Evolutionary conservation across 2,113 vertebrate genomes (phyloP), one percentile per base, ranked within the genome.

Genomic region (Sceloporus undulatus): DNA sequence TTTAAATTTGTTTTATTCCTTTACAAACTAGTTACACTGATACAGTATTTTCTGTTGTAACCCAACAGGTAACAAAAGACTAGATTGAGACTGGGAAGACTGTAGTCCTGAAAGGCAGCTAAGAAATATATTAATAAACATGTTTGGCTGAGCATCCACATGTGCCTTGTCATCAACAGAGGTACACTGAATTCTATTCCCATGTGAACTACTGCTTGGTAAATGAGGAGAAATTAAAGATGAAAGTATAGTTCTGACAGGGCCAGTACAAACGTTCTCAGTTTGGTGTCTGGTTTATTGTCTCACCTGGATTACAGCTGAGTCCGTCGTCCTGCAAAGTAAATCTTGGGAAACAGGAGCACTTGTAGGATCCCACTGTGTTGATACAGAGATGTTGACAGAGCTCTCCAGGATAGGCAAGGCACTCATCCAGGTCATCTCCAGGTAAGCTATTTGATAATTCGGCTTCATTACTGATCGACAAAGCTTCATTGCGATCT

Each of bases 341-440:
- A 94, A 98, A 98, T 75, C 98, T 97, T 0, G 96, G 98, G 87
- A 97, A 97, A 85, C 98, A 99, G 1, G 95, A 96, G 29, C 98
- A 99, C 92, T 80, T 96, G 93, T 98, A 98, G 18, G 98, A 98
- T 79, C 97, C 97, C 91, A 96, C 96, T 0, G 97, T 98, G 92
- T 98, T 98, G 95, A 97, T 95, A 91, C 98, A 99, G 0, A 97
- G 87, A 27, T 97, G 97, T 92, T 97, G 97, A 54, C 97, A 97
- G 89, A 98, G 96, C 75, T 97, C 97, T 19, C 96, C 97, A 0
- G 92, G 95, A 0, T 98, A 96, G 13, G 97, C 88, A 77, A 97
- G 95, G 59, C 98, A 99, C 94, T 97, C 97, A 1, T 98, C 98
- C 91, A 97, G 96, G 78, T 98, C 97, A 54, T 97, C 97, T 1